Base-by-base conservation (phyloP, 2,888 invertebrate genomes). In the Frankliniella intonsa region DNA sequence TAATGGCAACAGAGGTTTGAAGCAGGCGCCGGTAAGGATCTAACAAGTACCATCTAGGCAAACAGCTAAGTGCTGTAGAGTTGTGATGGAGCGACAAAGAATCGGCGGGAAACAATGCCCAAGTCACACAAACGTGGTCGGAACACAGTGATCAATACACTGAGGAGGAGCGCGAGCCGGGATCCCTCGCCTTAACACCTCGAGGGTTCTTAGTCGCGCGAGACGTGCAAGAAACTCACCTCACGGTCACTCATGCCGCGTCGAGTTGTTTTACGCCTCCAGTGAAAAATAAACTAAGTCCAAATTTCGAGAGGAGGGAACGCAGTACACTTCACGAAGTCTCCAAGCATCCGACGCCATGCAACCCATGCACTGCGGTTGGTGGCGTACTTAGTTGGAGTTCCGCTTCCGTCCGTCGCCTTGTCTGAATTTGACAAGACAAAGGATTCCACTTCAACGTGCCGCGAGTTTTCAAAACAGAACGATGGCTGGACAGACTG, bases 221-320 rank as follows among this genome's bases (percentile, higher is more conserved):
- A 76, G 69, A 25, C 69, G 25, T 22, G 25, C 69, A 25, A 25
- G 3, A 38, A 38, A 38, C 38, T 38, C 22, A 76, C 69, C 69
- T 76, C 69, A 25, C 25, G 69, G 25, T 76, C 69, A 76, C 69
- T 76, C 69, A 76, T 76, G 22, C 69, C 69, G 9, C 69, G 69
- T 1, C 22, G 25, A 25, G 9, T 76, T 25, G 8, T 76, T n/a
- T 12, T 8, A 22, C 69, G 25, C 5, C 25, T 8, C 25, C 69
- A 76, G 10, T 12, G 3, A 9, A 76, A 25, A 76, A 11, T 2
- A 25, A 76, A 2, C 38, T 38, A 38, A 38, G 38, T 38, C 5
- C 3, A 38, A 38, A 38, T 38, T 3, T 3, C 5, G 3, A 38
- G 5, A 5, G 5, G 38, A 38, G 38, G 38, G 2, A 38, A 38